Evolutionary conservation across 2,113 vertebrate species (phyloP).

Genomic region (Nyctereutes procyonoides): DNA sequence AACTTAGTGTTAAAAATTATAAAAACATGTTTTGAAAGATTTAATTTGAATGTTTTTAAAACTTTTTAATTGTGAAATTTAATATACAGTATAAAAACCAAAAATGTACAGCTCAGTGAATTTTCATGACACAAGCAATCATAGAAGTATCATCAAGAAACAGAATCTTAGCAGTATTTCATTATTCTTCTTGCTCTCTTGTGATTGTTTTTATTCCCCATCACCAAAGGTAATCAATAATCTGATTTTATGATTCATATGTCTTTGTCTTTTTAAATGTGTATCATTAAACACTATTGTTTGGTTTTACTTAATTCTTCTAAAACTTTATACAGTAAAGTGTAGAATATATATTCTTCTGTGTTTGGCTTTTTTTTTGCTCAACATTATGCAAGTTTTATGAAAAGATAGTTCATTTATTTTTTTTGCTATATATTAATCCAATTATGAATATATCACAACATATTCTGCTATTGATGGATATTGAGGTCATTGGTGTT

Average conservation of each 20-base stretch:
- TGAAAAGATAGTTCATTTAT: not conserved
- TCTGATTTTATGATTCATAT: not conserved
- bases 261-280: not conserved
- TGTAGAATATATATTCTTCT: not conserved
- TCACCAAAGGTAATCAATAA: not conserved
- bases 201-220: not conserved
- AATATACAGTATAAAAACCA: not conserved
- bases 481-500: not conserved
- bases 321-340: not conserved
- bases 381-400: not conserved
- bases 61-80: not conserved
- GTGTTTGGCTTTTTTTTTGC: not conserved
- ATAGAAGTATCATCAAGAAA: not conserved
- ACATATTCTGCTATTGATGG: not conserved
- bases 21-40: not conserved
- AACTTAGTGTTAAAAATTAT: not conserved
- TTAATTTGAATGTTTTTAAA: not conserved
- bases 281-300: not conserved
- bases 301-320: not conserved
- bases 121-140: not conserved
- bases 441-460: not conserved
- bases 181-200: not conserved
- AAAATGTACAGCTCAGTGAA: not conserved
- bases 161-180: not conserved
- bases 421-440: not conserved